Conservation (phyloP, 35 echinoderm and acorn worm genomes). For the Antedon bifida region DNA sequence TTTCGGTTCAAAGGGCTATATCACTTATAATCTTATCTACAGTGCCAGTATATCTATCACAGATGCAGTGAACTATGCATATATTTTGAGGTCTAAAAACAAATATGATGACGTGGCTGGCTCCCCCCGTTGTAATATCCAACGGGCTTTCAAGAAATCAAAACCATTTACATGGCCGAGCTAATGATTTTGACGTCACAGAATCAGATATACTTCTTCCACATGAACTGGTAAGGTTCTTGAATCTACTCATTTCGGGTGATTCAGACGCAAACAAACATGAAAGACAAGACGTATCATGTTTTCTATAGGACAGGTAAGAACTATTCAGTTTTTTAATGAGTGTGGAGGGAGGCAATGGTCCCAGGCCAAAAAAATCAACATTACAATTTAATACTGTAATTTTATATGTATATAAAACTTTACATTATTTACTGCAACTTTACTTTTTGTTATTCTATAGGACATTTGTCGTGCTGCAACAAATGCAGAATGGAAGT, state of each 20-base stretch:
- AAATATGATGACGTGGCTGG: constrained; percentile 4
- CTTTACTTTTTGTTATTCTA: too few species aligned
- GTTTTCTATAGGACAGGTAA: constrained; percentile 8
- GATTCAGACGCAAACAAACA: background rate
- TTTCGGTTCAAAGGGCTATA: background rate
- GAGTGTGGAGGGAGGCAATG: too few species aligned
- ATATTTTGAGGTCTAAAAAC: constrained; percentile 7
- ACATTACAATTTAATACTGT: too few species aligned
- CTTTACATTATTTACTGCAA: too few species aligned
- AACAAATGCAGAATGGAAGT: constrained; percentile 21
- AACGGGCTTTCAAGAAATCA: background rate
- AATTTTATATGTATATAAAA: too few species aligned
- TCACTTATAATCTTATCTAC: constrained; percentile 11
- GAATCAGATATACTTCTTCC: background rate
- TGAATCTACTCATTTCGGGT: background rate
- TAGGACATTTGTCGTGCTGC: constrained; percentile 37
- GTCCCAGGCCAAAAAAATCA: too few species aligned
- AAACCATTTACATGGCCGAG: background rate
- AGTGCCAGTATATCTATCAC: background rate
- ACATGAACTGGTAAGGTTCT: background rate
- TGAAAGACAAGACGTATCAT: constrained; percentile 14
- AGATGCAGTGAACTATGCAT: constrained; percentile 3
- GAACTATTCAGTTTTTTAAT: too few species aligned
- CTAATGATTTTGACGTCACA: background rate
- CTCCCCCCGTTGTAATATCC: background rate